A percentile compares a stretch with the other conserved stretches of the same genome.
phyloP scores from a whole-genome alignment of 2,113 vertebrate species.

The Uria aalge region DNA sequence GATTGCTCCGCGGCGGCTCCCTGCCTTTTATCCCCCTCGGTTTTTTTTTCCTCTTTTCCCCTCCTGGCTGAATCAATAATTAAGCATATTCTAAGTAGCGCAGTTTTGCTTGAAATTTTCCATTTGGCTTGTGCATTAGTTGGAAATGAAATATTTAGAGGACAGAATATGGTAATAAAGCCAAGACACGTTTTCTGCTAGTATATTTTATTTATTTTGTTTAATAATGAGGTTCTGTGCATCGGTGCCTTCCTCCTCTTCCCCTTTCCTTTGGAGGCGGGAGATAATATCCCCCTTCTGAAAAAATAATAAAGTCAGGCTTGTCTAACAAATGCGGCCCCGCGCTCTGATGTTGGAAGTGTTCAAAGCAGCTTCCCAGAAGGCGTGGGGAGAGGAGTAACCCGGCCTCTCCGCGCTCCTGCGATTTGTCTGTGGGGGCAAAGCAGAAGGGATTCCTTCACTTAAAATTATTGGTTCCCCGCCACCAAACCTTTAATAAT shows the following conservation, averaged over 20 bases:
- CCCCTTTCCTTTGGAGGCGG: constrained; percentile 58
- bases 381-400: constrained; percentile 14
- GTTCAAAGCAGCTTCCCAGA: constrained; percentile 60
- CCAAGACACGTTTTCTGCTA: constrained; percentile 74
- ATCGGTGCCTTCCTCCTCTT: constrained; percentile 41
- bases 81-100: constrained; percentile 78
- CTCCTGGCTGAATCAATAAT: constrained; percentile 78
- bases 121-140: constrained; percentile 79
- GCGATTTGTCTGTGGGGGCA: background rate
- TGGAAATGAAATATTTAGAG: constrained; percentile 83
- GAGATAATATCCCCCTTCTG: constrained; percentile 59
- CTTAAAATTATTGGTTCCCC: background rate
- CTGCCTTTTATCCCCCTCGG: background rate
- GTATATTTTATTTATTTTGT: constrained; percentile 78
- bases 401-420: background rate
- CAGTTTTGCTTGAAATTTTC: constrained; percentile 79
- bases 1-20: background rate
- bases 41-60: constrained; percentile 23
- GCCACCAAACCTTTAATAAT: background rate
- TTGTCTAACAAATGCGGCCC: constrained; percentile 64
- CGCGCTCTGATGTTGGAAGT: constrained; percentile 41
- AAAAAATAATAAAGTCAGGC: constrained; percentile 66
- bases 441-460: background rate
- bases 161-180: constrained; percentile 79
- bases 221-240: constrained; percentile 77